phyloP scores from a whole-genome alignment of 2,113 vertebrate species.

The Thymallus thymallus region DNA sequence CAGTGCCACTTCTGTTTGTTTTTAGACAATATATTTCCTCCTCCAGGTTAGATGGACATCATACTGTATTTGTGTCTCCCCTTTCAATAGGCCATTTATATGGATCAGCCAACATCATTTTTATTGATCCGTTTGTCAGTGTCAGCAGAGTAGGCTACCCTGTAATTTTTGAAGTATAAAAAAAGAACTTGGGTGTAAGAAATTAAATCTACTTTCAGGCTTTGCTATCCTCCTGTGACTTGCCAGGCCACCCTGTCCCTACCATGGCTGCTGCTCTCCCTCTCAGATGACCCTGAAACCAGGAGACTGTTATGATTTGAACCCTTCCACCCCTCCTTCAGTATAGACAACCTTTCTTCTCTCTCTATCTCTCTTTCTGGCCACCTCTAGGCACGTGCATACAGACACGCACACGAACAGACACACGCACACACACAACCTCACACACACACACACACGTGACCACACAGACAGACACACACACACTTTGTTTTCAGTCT shows the following conservation, averaged over 20 bases:
- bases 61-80: too few relatives aligned
- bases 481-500: background rate
- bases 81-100: too few relatives aligned
- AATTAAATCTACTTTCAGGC: constrained; percentile 9
- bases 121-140: too few relatives aligned
- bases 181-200: too few relatives aligned
- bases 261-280: constrained; percentile 31
- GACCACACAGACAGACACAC: background rate
- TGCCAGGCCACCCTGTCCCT: constrained; percentile 49
- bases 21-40: too few relatives aligned
- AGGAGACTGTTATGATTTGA: constrained; percentile 23
- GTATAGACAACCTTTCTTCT: background rate
- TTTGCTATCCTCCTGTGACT: constrained; percentile 45
- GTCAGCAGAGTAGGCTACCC: too few relatives aligned
- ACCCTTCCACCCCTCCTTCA: background rate
- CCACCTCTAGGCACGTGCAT: background rate
- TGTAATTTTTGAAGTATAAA: too few relatives aligned
- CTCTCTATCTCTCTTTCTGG: background rate
- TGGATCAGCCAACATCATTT: too few relatives aligned
- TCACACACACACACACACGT: background rate
- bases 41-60: too few relatives aligned
- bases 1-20: too few relatives aligned
- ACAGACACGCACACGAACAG: background rate
- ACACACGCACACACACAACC: background rate
- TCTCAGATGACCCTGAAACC: constrained; percentile 49